Percentiles rank a stretch among this genome's conserved stretches.
Conservation (phyloP, 1,140 invertebrate genomes). For the Drosophila dunni region DNA sequence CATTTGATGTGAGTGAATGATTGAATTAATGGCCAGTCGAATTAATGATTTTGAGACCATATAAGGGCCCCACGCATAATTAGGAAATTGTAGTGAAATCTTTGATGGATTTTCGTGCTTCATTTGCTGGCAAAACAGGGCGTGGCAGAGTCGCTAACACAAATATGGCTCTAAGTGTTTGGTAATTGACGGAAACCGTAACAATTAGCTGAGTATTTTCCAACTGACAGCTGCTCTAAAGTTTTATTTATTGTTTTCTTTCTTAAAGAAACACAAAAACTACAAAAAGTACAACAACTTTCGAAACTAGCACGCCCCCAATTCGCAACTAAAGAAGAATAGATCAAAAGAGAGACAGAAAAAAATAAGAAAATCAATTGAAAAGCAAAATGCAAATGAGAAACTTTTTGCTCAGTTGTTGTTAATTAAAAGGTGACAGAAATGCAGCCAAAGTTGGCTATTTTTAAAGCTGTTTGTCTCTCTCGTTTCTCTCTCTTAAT, state of each 20-base stretch:
- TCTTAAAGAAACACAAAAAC: conserved; percentile 1
- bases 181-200: conserved; percentile 77
- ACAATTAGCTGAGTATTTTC: conserved; percentile 59
- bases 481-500: conserved; percentile 1
- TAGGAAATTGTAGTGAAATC: conserved; percentile 36
- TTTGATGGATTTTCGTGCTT: conserved; percentile 58
- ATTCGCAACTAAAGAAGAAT: conserved; percentile 36
- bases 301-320: conserved; percentile 60
- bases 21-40: conserved; percentile 38
- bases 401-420: conserved; percentile 56
- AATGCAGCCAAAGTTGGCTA: conserved; percentile 61
- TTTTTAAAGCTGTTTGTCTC: conserved; percentile 50
- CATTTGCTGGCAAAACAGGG: conserved; percentile 49
- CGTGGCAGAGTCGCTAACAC: conserved; percentile 38
- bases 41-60: conserved; percentile 56
- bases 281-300: background rate
- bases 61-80: conserved; percentile 56
- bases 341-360: conserved; percentile 24
- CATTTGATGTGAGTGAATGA: conserved; percentile 9
- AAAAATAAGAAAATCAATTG: conserved; percentile 50
- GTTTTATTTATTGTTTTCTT: conserved; percentile 27
- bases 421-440: conserved; percentile 73
- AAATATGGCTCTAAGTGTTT: conserved; percentile 70
- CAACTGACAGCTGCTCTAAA: conserved; percentile 12
- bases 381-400: conserved; percentile 46